These are phyloP conservation scores for Lapara coniferarum DNA, from an alignment of 2,888 invertebrate genomes.

Conservation along the genomic window DNA sequence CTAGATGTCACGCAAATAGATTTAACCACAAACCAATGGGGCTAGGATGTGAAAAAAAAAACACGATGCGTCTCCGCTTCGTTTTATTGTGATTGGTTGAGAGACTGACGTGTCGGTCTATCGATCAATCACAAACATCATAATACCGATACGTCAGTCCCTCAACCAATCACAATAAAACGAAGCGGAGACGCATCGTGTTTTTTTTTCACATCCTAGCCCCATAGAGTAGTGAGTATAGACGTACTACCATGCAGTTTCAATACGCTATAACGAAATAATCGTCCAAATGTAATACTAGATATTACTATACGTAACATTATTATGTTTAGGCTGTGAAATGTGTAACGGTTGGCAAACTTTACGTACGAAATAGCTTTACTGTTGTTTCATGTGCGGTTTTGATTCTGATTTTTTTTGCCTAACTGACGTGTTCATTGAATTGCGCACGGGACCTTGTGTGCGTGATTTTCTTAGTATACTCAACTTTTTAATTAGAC, in stretches of 20 bases:
- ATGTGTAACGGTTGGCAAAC: conserved; percentile 13
- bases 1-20: background rate
- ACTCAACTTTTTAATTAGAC: too few relatives aligned
- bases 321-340: conserved; percentile 27
- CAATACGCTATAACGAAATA: background rate
- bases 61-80: too few relatives aligned
- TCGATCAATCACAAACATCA: too few relatives aligned
- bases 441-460: background rate
- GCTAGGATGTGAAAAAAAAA: too few relatives aligned
- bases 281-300: conserved; percentile 18
- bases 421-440: background rate
- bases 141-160: too few relatives aligned
- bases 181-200: too few relatives aligned
- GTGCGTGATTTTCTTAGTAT: too few relatives aligned
- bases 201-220: too few relatives aligned
- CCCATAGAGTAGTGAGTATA: background rate
- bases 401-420: background rate
- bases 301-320: conserved; percentile 1
- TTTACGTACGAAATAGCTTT: conserved; percentile 29
- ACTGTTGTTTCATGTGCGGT: conserved; percentile 11
- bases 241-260: conserved; percentile 1
- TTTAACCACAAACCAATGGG: background rate
- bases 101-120: too few relatives aligned
- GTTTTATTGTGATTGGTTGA: too few relatives aligned
- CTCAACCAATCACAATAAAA: too few relatives aligned